Evolutionary conservation across 2,888 invertebrate genomes (phyloP).

Genomic region (Bombylius discolor): DNA sequence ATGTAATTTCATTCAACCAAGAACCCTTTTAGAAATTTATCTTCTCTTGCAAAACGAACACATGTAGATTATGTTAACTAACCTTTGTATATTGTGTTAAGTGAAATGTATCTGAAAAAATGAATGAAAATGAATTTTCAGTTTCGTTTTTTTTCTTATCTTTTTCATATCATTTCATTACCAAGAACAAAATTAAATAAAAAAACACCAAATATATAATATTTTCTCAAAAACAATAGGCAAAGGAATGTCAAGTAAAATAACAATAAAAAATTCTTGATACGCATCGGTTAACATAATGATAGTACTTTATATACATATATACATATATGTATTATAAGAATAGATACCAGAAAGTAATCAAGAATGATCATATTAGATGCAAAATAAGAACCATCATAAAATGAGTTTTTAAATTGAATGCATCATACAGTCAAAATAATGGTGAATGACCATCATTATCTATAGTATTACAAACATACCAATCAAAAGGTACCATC

Average conservation of each 20-base stretch:
- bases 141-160: no score
- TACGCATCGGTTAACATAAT: background rate
- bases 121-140: no score
- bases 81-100: background rate
- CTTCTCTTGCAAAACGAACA: background rate
- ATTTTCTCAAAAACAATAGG: background rate
- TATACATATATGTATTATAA: background rate
- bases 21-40: background rate
- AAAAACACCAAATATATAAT: no score
- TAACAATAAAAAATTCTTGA: background rate
- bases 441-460: background rate
- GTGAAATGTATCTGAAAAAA: background rate
- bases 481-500: no score
- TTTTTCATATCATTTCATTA: no score
- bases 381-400: no score
- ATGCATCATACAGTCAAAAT: no score
- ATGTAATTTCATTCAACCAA: background rate
- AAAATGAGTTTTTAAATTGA: no score
- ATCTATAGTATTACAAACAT: background rate
- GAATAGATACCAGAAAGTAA: no score
- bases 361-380: no score
- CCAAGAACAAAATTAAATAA: no score
- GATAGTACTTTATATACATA: background rate
- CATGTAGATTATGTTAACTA: no score
- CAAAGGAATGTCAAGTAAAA: background rate